A percentile compares a stretch with the other conserved stretches of the same genome.
These are phyloP conservation scores for Lamproptera curius DNA, from an alignment of 2,888 invertebrate species.

Conservation along the genomic window DNA sequence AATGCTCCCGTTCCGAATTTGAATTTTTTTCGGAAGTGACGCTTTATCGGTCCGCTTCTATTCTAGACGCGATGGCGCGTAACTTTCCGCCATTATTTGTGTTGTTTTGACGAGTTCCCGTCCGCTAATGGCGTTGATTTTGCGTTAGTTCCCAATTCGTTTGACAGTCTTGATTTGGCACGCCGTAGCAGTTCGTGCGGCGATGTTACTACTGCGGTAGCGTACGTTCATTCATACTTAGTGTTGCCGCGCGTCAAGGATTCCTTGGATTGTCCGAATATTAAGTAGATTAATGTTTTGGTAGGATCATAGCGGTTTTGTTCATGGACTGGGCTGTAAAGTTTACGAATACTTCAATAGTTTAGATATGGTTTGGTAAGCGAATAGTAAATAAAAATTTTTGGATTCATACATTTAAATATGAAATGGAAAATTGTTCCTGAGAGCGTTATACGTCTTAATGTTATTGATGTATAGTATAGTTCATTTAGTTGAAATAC, in stretches of 20 bases:
- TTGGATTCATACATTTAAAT: no score
- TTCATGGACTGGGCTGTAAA: no score
- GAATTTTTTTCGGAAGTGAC: conserved; percentile 71
- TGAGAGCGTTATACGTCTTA: no score
- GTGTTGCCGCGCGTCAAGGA: conserved; percentile 4
- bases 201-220: conserved; percentile 42
- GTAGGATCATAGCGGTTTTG: no score
- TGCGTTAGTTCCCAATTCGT: conserved; percentile 40
- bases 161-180: conserved; percentile 38
- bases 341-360: no score
- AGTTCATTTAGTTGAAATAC: no score
- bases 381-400: no score
- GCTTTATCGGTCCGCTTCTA: conserved; percentile 60
- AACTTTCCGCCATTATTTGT: conserved; percentile 53
- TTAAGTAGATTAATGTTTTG: no score
- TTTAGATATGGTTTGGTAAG: no score
- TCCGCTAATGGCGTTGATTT: conserved; percentile 42
- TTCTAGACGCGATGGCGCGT: conserved; percentile 58
- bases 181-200: conserved; percentile 14
- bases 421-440: no score
- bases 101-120: conserved; percentile 42
- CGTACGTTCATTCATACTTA: conserved; percentile 59
- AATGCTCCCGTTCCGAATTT: conserved; percentile 64
- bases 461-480: no score
- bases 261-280: no score